These are phyloP conservation scores for Physeter macrocephalus DNA, from an alignment of 2,113 vertebrate species.

Conservation along the genomic window DNA sequence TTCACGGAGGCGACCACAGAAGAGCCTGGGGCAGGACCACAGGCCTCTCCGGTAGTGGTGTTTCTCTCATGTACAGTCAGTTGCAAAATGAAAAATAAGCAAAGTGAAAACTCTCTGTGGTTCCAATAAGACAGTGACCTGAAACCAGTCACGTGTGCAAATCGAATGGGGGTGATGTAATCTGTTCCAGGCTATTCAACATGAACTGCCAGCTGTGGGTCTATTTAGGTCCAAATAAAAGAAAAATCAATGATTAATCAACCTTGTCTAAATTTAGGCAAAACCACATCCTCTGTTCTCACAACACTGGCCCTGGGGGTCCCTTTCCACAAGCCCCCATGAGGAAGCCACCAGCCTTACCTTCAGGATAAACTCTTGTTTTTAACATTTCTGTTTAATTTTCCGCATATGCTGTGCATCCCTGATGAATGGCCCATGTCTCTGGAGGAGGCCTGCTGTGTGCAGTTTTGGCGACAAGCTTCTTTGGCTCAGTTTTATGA, in stretches of 20 bases:
- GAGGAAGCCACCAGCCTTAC: rapidly evolving
- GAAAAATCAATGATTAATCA: too few relatives aligned
- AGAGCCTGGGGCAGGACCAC: not conserved
- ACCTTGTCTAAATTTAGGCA: not conserved
- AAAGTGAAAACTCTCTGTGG: rapidly evolving
- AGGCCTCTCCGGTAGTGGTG: not conserved
- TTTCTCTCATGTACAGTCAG: not conserved
- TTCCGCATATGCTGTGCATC: rapidly evolving
- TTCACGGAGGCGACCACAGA: not conserved
- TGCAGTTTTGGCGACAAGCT: rapidly evolving
- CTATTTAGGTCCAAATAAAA: not conserved
- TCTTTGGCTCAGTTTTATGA: rapidly evolving
- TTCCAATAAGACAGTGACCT: not conserved
- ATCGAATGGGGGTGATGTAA: rapidly evolving
- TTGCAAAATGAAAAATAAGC: not conserved
- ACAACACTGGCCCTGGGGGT: not conserved
- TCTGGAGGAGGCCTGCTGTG: rapidly evolving
- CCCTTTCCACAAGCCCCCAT: not conserved
- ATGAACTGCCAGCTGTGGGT: rapidly evolving
- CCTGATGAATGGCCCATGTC: rapidly evolving
- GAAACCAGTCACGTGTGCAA: too few relatives aligned
- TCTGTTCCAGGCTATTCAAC: rapidly evolving
- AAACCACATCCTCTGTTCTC: too few relatives aligned
- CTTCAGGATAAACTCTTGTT: rapidly evolving
- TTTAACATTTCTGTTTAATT: rapidly evolving